Percentiles rank a stretch among this genome's conserved stretches.
phyloP scores from a whole-genome alignment of 2,113 vertebrate species.

The Acanthochromis polyacanthus region DNA sequence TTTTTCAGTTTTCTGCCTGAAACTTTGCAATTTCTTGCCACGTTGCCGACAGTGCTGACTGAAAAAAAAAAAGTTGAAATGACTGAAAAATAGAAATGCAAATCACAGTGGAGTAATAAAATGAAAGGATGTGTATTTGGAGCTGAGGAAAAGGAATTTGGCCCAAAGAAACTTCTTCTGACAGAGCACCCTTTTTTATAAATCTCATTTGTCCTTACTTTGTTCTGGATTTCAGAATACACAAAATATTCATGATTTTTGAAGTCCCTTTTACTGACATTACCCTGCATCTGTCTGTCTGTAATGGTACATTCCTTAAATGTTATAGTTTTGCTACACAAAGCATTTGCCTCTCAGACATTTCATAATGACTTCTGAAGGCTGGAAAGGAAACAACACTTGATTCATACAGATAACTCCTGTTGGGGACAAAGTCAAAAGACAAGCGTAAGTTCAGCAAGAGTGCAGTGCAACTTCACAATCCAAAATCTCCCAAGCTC shows the following conservation, averaged over 20 bases:
- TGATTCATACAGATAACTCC: not conserved
- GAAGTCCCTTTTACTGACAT: not conserved
- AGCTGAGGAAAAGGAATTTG: not conserved
- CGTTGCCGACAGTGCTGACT: constrained; percentile 3
- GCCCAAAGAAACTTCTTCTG: not conserved
- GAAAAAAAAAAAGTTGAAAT: not conserved
- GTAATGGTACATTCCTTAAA: not conserved
- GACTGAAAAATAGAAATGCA: constrained; percentile 32
- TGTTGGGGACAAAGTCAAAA: not conserved
- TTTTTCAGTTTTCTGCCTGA: constrained; percentile 2
- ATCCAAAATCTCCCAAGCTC: not conserved
- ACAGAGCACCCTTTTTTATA: not conserved
- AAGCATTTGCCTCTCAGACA: not conserved
- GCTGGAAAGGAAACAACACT: not conserved
- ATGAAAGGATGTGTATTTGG: not conserved
- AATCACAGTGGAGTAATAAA: constrained; percentile 25
- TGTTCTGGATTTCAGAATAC: constrained; percentile 1
- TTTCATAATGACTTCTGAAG: not conserved
- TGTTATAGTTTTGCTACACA: not conserved
- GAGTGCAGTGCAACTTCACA: not conserved
- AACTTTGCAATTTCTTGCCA: constrained; percentile 7
- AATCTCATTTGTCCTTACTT: constrained; percentile 12
- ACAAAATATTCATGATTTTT: not conserved
- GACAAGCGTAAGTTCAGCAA: not conserved
- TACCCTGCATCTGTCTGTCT: not conserved